Conservation (phyloP, 2,888 invertebrate species). For the Ceriagrion tenellum region DNA sequence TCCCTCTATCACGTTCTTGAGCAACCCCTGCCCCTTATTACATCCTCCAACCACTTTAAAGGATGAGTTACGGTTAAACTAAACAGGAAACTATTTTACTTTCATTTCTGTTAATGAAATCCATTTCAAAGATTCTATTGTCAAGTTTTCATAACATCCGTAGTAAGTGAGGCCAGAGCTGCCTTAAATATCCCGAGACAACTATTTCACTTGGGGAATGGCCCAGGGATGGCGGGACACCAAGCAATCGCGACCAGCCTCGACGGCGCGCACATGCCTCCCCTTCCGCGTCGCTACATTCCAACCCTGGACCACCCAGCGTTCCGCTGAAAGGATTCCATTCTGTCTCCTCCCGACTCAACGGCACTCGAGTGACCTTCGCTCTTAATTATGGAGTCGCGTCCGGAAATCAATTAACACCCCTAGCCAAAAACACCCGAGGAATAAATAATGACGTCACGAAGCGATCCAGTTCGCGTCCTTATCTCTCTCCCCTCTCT, state of each 20-base stretch:
- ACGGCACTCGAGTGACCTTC: background rate
- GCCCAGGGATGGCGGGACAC: background rate
- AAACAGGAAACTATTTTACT: too few relatives aligned
- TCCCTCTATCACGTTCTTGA: too few relatives aligned
- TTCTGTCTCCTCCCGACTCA: background rate
- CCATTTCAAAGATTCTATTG: too few relatives aligned
- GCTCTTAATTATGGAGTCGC: background rate
- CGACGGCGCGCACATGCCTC: background rate
- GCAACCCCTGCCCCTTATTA: too few relatives aligned
- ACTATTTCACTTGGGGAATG: background rate
- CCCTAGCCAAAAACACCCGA: background rate
- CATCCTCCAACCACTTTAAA: too few relatives aligned
- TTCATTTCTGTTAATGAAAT: too few relatives aligned
- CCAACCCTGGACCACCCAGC: slow-evolving; percentile 13
- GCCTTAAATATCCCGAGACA: too few relatives aligned
- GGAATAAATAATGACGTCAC: background rate
- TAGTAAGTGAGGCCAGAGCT: too few relatives aligned
- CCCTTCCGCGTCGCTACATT: background rate
- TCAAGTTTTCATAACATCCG: too few relatives aligned
- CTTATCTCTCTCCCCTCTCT: background rate
- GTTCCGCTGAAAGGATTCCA: background rate
- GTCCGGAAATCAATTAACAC: slow-evolving; percentile 20
- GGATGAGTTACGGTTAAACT: too few relatives aligned
- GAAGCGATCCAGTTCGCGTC: background rate
- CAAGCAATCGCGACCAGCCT: background rate